Percentiles rank a stretch among this genome's conserved stretches.
These are phyloP conservation scores for Iphiclides podalirius DNA, from an alignment of 2,888 invertebrate genomes.

Conservation along the genomic window DNA sequence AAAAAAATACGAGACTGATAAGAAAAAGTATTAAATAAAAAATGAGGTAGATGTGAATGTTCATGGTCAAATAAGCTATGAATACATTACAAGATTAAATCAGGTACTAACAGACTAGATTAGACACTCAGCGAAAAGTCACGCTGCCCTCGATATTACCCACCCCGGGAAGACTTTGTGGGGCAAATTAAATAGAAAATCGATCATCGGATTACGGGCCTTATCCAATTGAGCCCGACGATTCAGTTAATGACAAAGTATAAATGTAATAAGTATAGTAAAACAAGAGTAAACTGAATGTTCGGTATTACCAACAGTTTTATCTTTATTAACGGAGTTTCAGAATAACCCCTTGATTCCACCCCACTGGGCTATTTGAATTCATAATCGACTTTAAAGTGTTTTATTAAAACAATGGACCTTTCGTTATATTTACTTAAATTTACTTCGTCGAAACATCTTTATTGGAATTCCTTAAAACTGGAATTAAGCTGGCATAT, in stretches of 20 bases:
- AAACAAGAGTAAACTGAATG: constrained; percentile 11
- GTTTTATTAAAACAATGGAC: constrained; percentile 18
- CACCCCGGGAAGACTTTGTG: neutral
- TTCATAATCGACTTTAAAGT: constrained; percentile 21
- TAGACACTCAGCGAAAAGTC: neutral
- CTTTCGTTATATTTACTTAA: constrained; percentile 10
- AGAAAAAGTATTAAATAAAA: no score
- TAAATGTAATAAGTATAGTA: neutral
- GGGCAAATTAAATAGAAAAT: constrained; percentile 5
- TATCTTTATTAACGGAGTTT: constrained; percentile 21
- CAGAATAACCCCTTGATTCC: constrained; percentile 1
- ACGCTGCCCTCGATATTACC: neutral
- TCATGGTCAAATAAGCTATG: no score
- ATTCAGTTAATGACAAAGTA: constrained; percentile 14
- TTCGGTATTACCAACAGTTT: constrained; percentile 2
- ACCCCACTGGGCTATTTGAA: constrained; percentile 4
- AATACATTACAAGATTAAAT: no score
- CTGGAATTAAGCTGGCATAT: neutral
- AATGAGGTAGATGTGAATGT: no score
- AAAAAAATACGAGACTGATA: no score
- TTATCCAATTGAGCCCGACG: neutral
- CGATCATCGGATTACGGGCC: constrained; percentile 5
- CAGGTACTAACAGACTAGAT: neutral
- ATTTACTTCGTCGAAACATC: constrained; percentile 9
- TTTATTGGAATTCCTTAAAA: constrained; percentile 20